phyloP scores from a whole-genome alignment of 64 coral and sea anemone genomes.

The Catalaphyllia jardinei region DNA sequence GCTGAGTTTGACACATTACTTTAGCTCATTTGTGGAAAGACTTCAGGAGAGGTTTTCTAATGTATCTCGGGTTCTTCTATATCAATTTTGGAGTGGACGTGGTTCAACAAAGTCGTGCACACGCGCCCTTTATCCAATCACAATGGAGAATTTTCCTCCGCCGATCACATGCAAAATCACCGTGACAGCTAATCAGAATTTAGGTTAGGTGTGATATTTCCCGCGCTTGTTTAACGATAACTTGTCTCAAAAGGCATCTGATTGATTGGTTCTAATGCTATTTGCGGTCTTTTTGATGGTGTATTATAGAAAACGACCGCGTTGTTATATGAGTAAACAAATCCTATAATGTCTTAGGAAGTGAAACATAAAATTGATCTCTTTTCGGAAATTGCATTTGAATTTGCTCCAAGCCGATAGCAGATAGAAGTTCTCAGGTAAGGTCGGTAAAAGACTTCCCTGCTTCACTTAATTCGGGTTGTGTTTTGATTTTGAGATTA shows the following conservation, averaged over 20 bases:
- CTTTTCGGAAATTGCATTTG: not conserved
- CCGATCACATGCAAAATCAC: not conserved
- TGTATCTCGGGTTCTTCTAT: not conserved
- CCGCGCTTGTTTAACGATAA: not conserved
- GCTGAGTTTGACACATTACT: not conserved
- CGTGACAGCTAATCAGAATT: not conserved
- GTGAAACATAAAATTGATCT: not conserved
- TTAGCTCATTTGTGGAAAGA: not conserved
- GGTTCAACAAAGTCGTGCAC: not conserved
- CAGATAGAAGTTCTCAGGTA: not conserved
- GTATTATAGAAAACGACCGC: not conserved
- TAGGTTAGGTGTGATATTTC: not conserved
- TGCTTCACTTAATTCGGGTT: too few relatives aligned
- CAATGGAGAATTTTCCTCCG: not conserved
- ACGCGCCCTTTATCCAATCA: not conserved
- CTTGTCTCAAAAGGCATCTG: not conserved
- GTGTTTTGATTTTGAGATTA: too few relatives aligned
- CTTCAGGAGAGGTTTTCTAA: not conserved
- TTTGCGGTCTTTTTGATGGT: not conserved
- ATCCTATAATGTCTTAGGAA: not conserved
- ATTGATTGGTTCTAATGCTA: not conserved
- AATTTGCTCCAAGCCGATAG: not conserved
- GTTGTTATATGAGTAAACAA: not conserved
- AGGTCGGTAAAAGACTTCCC: not conserved
- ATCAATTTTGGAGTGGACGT: not conserved